These are phyloP conservation scores for Ceuthmochares aereus DNA, from an alignment of 2,113 vertebrate genomes.

Conservation along the genomic window DNA sequence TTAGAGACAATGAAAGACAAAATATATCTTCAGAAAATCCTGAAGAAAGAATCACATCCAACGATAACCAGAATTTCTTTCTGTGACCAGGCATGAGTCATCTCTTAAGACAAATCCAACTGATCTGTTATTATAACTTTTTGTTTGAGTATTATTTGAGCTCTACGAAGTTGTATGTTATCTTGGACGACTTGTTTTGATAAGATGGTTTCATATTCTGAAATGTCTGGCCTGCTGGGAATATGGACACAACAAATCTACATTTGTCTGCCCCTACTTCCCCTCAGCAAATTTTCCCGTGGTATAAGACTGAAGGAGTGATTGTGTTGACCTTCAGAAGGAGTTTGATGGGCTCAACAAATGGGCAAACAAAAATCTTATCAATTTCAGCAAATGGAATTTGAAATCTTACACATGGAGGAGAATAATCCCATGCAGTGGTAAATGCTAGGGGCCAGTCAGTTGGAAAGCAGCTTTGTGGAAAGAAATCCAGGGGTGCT, in stretches of 20 bases:
- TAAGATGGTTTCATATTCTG: not conserved
- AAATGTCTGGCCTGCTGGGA: not conserved
- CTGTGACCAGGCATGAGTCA: fast-evolving
- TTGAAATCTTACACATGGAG: too few species aligned
- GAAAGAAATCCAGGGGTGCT: too few species aligned
- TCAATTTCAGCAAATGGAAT: too few species aligned
- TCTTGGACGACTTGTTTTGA: not conserved
- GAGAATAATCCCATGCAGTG: too few species aligned
- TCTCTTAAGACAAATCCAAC: not conserved
- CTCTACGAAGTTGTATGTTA: not conserved
- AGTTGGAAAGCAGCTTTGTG: too few species aligned
- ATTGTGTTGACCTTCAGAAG: not conserved
- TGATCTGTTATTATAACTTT: not conserved
- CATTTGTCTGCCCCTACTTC: not conserved
- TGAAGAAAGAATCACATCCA: not conserved
- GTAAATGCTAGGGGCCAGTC: too few species aligned
- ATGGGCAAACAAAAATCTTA: too few species aligned
- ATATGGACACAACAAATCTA: not conserved
- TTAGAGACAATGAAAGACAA: not conserved
- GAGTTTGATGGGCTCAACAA: not conserved
- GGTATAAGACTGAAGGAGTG: not conserved
- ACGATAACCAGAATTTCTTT: not conserved
- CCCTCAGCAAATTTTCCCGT: not conserved
- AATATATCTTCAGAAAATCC: not conserved
- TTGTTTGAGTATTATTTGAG: not conserved